Evolutionary conservation across 2,797 vertebrate species (phyloP).

Genomic region (Myripristis murdjan): DNA sequence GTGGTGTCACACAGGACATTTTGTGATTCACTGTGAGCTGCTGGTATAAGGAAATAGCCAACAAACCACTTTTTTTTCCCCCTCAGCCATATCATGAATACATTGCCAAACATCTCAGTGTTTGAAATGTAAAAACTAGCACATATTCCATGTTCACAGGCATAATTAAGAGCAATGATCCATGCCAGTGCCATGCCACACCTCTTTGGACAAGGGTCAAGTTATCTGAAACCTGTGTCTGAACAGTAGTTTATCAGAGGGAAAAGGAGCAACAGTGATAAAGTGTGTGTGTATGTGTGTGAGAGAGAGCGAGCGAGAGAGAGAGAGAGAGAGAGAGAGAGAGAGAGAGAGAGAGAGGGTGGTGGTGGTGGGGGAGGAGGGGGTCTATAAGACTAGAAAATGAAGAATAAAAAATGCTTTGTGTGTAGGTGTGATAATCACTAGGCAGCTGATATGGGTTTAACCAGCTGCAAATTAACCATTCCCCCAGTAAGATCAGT

Average conservation of each 20-base stretch:
- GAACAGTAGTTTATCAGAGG: constrained; percentile 9
- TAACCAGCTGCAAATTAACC: constrained; percentile 60
- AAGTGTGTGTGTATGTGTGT: neutral
- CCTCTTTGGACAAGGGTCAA: constrained; percentile 55
- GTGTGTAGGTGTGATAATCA: constrained; percentile 64
- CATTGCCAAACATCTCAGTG: no score
- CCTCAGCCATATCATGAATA: no score
- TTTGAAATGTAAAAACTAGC: constrained; percentile 7
- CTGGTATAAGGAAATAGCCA: constrained; percentile 23
- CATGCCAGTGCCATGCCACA: constrained; percentile 38
- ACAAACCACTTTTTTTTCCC: constrained; percentile 9
- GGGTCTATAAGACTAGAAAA: constrained; percentile 31
- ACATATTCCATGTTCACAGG: constrained; percentile 23
- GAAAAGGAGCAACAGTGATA: neutral
- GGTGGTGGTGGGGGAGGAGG: constrained; percentile 19
- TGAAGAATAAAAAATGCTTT: constrained; percentile 44
- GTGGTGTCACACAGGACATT: constrained; percentile 24
- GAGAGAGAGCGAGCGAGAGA: constrained; percentile 1
- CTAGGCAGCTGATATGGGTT: constrained; percentile 65
- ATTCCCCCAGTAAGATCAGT: constrained; percentile 57
- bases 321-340: constrained; percentile 1
- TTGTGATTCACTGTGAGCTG: constrained; percentile 56
- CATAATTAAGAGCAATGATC: constrained; percentile 7
- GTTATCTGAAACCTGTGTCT: constrained; percentile 34
- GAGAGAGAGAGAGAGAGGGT: neutral